Percentiles rank a stretch among this genome's conserved stretches.
Conservation (phyloP, 64 coral and sea anemone species). For the Pocillopora damicornis region DNA sequence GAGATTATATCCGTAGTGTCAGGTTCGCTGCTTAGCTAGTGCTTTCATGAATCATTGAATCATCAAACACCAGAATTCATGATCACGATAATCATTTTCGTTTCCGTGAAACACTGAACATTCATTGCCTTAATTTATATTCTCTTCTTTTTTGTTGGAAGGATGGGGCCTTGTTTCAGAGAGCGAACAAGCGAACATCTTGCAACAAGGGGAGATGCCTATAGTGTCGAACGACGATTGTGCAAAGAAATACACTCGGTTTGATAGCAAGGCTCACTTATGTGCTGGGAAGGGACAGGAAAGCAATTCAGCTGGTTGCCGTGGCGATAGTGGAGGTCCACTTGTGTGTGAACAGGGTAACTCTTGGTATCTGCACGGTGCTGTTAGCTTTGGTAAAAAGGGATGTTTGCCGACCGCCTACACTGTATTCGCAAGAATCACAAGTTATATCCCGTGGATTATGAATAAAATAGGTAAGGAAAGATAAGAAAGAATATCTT, state of each 20-base stretch:
- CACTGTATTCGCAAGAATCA: conserved; percentile 50
- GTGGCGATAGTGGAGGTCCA: conserved; percentile 70
- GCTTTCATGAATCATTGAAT: no score
- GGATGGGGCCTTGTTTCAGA: conserved; percentile 62
- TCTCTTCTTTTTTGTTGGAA: background rate
- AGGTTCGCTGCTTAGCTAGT: no score
- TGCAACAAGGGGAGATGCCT: conserved; percentile 53
- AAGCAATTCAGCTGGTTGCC: conserved; percentile 48
- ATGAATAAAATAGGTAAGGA: conserved; percentile 6
- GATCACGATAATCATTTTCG: no score
- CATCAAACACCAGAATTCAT: no score
- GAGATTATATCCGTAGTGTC: no score
- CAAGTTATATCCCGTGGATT: conserved; percentile 36
- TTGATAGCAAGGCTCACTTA: conserved; percentile 45
- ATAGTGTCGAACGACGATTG: conserved; percentile 46
- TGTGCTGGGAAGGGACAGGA: conserved; percentile 53
- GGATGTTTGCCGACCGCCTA: conserved; percentile 26
- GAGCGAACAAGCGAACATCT: conserved; percentile 28
- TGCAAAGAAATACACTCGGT: conserved; percentile 32
- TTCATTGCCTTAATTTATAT: no score
- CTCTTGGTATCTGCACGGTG: conserved; percentile 74
- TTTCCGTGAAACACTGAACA: no score
- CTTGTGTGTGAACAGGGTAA: conserved; percentile 54
- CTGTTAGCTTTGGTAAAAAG: conserved; percentile 72
- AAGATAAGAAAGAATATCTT: no score